A percentile compares a stretch with the other conserved stretches of the same genome.
Conservation (phyloP, 2,888 invertebrate genomes). For the Cheilosia scutellata region DNA sequence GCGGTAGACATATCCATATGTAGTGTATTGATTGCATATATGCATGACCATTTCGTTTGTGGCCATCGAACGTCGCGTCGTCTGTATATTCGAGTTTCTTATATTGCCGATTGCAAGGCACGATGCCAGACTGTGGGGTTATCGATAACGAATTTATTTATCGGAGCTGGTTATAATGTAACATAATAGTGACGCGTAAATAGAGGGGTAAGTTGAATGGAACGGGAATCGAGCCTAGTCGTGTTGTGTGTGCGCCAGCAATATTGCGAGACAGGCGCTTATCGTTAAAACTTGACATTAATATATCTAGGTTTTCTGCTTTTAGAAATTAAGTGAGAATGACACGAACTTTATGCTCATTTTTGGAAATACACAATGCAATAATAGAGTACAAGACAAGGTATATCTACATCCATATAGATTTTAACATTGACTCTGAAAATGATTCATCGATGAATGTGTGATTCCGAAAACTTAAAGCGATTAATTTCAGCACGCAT, state of each 20-base stretch:
- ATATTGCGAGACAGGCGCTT: conserved; percentile 27
- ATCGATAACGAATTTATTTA: conserved; percentile 62
- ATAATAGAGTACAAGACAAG: no score
- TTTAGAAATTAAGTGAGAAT: conserved; percentile 38
- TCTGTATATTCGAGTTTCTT: background rate
- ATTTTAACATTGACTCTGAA: no score
- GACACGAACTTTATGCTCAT: background rate
- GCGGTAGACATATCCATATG: background rate
- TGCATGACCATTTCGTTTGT: conserved; percentile 50
- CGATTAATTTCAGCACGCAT: no score
- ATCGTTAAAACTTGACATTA: conserved; percentile 36
- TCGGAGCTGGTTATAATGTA: conserved; percentile 26
- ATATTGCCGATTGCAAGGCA: conserved; percentile 22
- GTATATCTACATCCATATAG: no score
- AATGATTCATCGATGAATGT: no score
- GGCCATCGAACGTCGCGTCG: background rate
- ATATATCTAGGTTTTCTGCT: conserved; percentile 33
- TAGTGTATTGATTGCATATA: conserved; percentile 28
- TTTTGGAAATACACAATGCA: background rate
- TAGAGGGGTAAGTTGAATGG: conserved; percentile 19
- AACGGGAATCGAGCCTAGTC: background rate
- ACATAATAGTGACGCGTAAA: background rate
- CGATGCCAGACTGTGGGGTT: conserved; percentile 33
- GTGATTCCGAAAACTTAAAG: no score
- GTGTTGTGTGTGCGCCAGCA: background rate